Conservation (phyloP, 1,140 invertebrate genomes). For the Globodera rostochiensis region DNA sequence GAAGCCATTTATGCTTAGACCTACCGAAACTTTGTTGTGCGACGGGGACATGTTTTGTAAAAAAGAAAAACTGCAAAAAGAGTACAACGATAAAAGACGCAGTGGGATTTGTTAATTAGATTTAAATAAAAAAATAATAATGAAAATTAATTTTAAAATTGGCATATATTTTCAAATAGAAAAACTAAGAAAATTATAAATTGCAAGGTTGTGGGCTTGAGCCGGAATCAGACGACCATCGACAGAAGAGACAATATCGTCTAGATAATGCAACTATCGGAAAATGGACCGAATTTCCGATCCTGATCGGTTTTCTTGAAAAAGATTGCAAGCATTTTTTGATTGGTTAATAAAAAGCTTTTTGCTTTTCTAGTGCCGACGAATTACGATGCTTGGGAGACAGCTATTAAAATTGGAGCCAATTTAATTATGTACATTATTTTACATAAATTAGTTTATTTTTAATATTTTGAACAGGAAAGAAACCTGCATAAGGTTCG, state of each 20-base stretch:
- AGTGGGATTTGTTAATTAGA: too few relatives aligned
- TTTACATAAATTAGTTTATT: too few relatives aligned
- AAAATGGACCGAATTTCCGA: neutral
- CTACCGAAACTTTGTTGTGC: neutral
- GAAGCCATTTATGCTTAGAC: neutral
- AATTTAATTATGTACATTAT: too few relatives aligned
- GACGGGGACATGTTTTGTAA: neutral
- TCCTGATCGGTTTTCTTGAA: neutral
- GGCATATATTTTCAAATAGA: too few relatives aligned
- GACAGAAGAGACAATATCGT: neutral
- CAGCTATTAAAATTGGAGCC: too few relatives aligned
- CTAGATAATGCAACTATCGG: neutral
- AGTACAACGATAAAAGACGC: neutral
- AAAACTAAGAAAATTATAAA: too few relatives aligned
- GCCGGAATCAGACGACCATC: neutral
- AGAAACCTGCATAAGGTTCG: neutral
- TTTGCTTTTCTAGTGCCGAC: neutral
- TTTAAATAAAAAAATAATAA: too few relatives aligned
- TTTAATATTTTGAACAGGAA: neutral
- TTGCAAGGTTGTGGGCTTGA: neutral
- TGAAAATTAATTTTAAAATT: neutral
- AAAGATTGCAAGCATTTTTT: neutral
- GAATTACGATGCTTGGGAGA: neutral
- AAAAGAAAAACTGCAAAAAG: neutral
- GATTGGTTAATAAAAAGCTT: neutral